A percentile compares a stretch with the other conserved stretches of the same genome.
phyloP scores from a whole-genome alignment of 37 sponge, comb jelly and placozoan species.

The Aphrocallistes beatrix region DNA sequence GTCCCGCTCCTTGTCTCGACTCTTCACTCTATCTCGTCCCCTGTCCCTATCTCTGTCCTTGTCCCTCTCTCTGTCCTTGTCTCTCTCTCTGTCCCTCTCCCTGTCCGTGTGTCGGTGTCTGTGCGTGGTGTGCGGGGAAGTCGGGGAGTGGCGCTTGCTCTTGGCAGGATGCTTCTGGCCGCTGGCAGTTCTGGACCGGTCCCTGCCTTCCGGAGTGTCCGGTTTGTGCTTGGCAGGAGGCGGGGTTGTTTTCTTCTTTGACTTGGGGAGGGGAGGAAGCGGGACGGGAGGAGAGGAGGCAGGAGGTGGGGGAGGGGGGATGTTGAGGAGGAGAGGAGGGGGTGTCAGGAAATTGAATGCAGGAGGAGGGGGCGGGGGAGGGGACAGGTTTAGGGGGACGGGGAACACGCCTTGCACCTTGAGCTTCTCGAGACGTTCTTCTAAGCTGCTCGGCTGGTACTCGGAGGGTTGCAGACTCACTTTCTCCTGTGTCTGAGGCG shows the following conservation, averaged over 20 bases:
- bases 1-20: not conserved
- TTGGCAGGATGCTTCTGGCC: not conserved
- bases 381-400: not conserved
- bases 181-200: no score
- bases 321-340: not conserved
- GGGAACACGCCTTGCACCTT: conserved; percentile 12
- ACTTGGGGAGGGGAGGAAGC: not conserved
- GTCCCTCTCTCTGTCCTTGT: not conserved
- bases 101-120: not conserved
- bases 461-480: no score
- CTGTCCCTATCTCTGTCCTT: not conserved
- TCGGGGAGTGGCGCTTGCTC: not conserved
- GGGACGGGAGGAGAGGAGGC: not conserved
- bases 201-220: not conserved
- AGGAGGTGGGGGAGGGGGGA: not conserved
- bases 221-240: not conserved
- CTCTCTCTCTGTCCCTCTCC: no score
- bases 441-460: not conserved
- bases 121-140: not conserved
- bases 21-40: not conserved
- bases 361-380: not conserved
- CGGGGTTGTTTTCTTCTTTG: not conserved
- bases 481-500: no score
- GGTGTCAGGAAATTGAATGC: not conserved
- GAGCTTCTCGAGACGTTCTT: not conserved